Conservation (phyloP, 1,140 invertebrate species). For the Leguminivora glycinivorella region DNA sequence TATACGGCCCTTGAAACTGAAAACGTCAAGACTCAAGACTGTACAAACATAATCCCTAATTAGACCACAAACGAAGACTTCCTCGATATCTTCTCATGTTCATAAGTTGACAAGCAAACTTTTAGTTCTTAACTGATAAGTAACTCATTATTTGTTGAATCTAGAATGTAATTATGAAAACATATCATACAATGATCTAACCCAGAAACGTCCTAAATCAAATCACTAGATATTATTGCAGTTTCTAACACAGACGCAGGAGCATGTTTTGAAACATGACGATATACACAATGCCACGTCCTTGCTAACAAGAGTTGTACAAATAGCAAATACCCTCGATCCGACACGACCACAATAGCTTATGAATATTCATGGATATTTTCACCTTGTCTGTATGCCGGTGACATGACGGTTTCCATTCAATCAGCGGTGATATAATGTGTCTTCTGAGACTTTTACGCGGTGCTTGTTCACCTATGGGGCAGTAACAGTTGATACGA, state of each 20-base stretch:
- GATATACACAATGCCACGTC: conserved; percentile 25
- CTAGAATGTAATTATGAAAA: too few species aligned
- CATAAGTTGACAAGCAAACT: too few species aligned
- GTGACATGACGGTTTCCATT: conserved; percentile 14
- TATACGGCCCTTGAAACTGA: too few species aligned
- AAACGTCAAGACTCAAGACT: too few species aligned
- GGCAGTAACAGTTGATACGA: too few species aligned
- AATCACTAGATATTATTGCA: not conserved
- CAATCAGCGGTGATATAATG: conserved; percentile 1
- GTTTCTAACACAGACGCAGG: not conserved
- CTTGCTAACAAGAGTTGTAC: conserved; percentile 39
- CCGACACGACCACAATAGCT: conserved; percentile 40
- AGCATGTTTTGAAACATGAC: not conserved
- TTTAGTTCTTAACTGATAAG: too few species aligned
- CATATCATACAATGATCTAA: too few species aligned
- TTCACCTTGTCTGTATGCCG: conserved; percentile 22
- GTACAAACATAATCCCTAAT: too few species aligned
- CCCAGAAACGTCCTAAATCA: not conserved
- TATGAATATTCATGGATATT: conserved; percentile 43
- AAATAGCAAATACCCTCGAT: conserved; percentile 33
- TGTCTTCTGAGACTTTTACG: not conserved
- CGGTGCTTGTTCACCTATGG: not conserved
- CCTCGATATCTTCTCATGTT: too few species aligned
- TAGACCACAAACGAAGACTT: too few species aligned
- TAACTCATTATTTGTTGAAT: too few species aligned